Evolutionary conservation across 30 jellyfish, hydroid and myxozoan genomes (phyloP), one percentile per base, ranked within the genome.

Genomic region (Chrysaora quinquecirrha): DNA sequence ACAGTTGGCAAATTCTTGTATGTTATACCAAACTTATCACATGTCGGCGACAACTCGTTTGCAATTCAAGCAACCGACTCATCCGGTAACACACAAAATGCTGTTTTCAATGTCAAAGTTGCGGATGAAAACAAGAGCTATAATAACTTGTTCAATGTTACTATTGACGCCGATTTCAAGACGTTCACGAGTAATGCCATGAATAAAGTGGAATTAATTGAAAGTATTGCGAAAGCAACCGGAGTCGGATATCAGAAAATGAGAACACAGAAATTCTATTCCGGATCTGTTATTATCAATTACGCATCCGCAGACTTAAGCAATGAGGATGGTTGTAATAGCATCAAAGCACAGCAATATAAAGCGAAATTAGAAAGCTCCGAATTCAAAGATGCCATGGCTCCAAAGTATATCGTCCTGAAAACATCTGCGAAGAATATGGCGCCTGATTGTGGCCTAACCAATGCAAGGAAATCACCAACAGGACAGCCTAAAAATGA

Each of bases 1-100:
- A 86, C 80, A 10, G 62, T 63, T 14, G 78, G 78, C 35, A 48
- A 34, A 56, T 48, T 30, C 23, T 24, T 93, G 73, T 93, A 79
- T 75, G 73, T 78, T 27, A 34, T 93, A 31, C 97, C 97, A 31
- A 79, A 29, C 48, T 19, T 65, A 1, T 68, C 48, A 6, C 35
- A 65, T 21, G 75, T 62, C 23, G 97, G 97, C 16, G 81, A 48
- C 21, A 80, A 93, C 56, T 43, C 78, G 35, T 86, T 69, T 49
- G 91, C 86, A 3, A 30, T 93, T 50, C 88, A 72, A 47, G 98
- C 98, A 1, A 93, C 95, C 0, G 98, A 93, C 74, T 71, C 90
- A 20, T 48, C 76, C 12, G 98, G 98, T 18, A 56, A 77, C 7
- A 80, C 48, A 43, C 48, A 27, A 50, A 87, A 80, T 73, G 97